A percentile compares a stretch with the other conserved stretches of the same genome.
phyloP scores from a whole-genome alignment of 1,140 invertebrate species.

The Dolichoris vasculosae region DNA sequence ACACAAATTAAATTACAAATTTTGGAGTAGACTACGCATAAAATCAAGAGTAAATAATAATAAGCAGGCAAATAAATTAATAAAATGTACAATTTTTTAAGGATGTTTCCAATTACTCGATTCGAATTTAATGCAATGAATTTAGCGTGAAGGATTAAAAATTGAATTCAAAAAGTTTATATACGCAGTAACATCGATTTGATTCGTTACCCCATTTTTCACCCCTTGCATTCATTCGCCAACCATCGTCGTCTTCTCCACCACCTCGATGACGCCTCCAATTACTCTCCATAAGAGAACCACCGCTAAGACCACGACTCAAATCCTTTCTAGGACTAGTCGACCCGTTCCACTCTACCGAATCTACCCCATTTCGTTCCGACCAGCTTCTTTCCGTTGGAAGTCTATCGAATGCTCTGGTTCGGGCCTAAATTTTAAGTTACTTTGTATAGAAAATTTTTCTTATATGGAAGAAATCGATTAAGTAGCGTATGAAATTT shows the following conservation, averaged over 20 bases:
- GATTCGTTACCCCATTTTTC: slow-evolving; percentile 75
- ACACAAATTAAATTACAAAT: too few relatives aligned
- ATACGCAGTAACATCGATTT: not conserved
- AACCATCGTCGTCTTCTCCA: slow-evolving; percentile 79
- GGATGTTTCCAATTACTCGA: not conserved
- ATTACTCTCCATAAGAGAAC: slow-evolving; percentile 77
- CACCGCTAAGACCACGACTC: slow-evolving; percentile 72
- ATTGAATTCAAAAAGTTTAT: too few relatives aligned
- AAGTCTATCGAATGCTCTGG: slow-evolving; percentile 70
- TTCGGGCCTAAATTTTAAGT: slow-evolving; percentile 61
- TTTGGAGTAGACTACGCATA: too few relatives aligned
- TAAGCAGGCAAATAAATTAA: too few relatives aligned
- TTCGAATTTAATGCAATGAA: not conserved
- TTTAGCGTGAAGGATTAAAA: too few relatives aligned
- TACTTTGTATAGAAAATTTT: slow-evolving; percentile 37
- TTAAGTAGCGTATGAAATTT: slow-evolving; percentile 42
- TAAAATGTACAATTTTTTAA: too few relatives aligned
- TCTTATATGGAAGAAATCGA: not conserved
- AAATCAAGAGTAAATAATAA: too few relatives aligned
- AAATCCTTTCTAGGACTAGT: slow-evolving; percentile 79
- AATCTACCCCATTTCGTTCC: slow-evolving; percentile 79
- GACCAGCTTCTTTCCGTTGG: slow-evolving; percentile 76
- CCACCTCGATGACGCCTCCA: slow-evolving; percentile 77
- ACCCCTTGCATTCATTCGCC: slow-evolving; percentile 71
- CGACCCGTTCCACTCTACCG: slow-evolving; percentile 77